Evolutionary conservation across 2,113 vertebrate species (phyloP).

Genomic region (Pelobates fuscus): DNA sequence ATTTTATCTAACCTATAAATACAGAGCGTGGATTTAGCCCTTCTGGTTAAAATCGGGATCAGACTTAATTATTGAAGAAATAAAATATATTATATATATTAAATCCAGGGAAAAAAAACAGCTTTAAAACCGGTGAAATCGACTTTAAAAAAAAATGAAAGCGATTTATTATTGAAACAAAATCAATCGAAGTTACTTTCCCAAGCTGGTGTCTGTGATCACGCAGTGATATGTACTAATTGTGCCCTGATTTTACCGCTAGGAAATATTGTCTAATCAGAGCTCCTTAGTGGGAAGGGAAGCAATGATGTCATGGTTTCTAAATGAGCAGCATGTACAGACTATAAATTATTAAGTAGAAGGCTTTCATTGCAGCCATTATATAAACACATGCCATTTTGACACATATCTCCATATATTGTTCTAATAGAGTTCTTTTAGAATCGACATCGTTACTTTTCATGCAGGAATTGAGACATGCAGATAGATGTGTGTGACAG

Average conservation of each 20-base stretch:
- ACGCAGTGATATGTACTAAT: background rate
- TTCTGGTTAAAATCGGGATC: too few relatives aligned
- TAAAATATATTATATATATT: too few relatives aligned
- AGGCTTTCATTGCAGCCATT: constrained; percentile 27
- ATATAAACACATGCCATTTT: constrained; percentile 13
- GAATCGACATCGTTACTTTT: background rate
- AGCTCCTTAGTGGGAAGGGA: background rate
- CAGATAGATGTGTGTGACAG: background rate
- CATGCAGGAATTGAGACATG: background rate
- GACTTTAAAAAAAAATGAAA: too few relatives aligned
- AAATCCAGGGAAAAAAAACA: too few relatives aligned
- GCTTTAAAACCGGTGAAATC: too few relatives aligned
- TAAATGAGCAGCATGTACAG: constrained; percentile 30
- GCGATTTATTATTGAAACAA: too few relatives aligned
- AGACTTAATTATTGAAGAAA: too few relatives aligned
- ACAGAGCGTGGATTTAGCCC: too few relatives aligned
- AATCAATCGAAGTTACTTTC: too few relatives aligned
- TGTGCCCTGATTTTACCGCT: background rate
- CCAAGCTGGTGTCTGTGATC: too few relatives aligned
- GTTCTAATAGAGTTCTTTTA: background rate
- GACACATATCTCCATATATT: background rate
- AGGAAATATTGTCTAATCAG: background rate
- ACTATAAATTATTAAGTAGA: constrained; percentile 42
- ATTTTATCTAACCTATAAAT: too few relatives aligned
- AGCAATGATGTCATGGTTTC: constrained; percentile 32